Base-by-base conservation (phyloP, 1,140 invertebrate genomes). In the Pectinophora gossypiella region DNA sequence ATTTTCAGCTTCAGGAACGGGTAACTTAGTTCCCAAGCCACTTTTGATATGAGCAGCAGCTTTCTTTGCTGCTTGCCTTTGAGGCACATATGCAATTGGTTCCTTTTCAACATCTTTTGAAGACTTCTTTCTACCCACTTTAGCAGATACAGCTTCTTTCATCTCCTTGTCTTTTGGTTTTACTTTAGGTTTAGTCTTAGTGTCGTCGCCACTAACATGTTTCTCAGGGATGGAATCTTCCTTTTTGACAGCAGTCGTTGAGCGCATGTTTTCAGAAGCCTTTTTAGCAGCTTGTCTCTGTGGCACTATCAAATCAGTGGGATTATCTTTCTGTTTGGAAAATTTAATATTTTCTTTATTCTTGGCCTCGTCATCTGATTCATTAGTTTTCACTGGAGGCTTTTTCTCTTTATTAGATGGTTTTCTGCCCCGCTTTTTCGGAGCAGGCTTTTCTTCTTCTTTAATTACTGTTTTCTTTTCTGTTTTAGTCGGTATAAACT, bases 201-300 rank as follows among this genome's bases (percentile, higher is more conserved):
- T 32, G 42, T 89, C 67, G 59, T 73, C 74, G 64, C 85, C 61
- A 76, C 59, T 83, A 54, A 67, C 56, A 54, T 56, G 69, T 58
- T 85, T 83, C 18, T 81, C 71, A 18, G 75, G 73, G 21, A 69
- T 64, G 22, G 64, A 48, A 54, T 86, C 80, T 35, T 90, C 89
- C 51, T 85, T 81, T 40, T 85, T 76, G 9, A 59, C 72, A 55
- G 50, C 72, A 51, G 90, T 90, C 16, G 89, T 92, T 6, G 89
- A 90, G 27, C 91, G 92, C 90, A 96, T 93, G 70, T 94, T 96
- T 81, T 96, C 96, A 1, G 94, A 94, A 1, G 95, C 95, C 76
- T 97, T 96, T 71, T 96, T 97, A 13, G 96, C 95, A 16, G 96
- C 95, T 81, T 96, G 94, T 47, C 96, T 88, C 76, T 97, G 96